Conservation (phyloP, 2,797 vertebrate genomes). For the Acrossocheilus fasciatus region DNA sequence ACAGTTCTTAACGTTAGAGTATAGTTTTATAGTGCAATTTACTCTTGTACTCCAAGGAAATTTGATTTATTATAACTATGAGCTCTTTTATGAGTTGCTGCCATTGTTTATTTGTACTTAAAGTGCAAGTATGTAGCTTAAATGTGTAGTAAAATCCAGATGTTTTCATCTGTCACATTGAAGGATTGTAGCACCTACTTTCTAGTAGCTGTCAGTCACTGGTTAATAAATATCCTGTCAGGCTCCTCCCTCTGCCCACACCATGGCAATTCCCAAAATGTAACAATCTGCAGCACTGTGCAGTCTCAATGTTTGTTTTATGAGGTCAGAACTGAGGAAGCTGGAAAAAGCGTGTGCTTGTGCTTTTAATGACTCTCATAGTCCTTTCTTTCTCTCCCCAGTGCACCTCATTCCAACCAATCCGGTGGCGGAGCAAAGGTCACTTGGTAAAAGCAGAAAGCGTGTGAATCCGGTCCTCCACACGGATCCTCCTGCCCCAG, state of each 20-base stretch:
- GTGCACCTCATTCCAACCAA: slow-evolving; percentile 89
- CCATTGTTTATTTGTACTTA: neutral
- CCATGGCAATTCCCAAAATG: slow-evolving; percentile 27
- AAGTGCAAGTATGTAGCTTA: neutral
- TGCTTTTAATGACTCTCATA: neutral
- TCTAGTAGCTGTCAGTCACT: neutral
- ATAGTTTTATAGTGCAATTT: neutral
- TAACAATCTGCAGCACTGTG: slow-evolving; percentile 33
- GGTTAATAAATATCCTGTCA: slow-evolving; percentile 5
- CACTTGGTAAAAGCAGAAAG: slow-evolving; percentile 88
- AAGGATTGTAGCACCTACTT: neutral
- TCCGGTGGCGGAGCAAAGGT: slow-evolving; percentile 77
- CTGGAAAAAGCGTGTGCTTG: slow-evolving; percentile 32
- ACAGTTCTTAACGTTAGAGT: neutral
- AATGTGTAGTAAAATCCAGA: neutral
- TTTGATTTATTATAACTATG: neutral
- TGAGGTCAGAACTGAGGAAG: slow-evolving; percentile 43
- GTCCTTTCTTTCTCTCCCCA: slow-evolving; percentile 57
- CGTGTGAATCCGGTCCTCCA: slow-evolving; percentile 85
- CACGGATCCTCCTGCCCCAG: slow-evolving; percentile 81
- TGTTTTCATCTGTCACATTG: neutral
- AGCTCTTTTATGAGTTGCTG: neutral
- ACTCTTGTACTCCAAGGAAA: neutral
- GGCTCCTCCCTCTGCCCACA: slow-evolving; percentile 20
- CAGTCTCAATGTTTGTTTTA: slow-evolving; percentile 34